Conservation (phyloP, 53 echinoderm and acorn worm genomes). For the Echinarachnius parma region DNA sequence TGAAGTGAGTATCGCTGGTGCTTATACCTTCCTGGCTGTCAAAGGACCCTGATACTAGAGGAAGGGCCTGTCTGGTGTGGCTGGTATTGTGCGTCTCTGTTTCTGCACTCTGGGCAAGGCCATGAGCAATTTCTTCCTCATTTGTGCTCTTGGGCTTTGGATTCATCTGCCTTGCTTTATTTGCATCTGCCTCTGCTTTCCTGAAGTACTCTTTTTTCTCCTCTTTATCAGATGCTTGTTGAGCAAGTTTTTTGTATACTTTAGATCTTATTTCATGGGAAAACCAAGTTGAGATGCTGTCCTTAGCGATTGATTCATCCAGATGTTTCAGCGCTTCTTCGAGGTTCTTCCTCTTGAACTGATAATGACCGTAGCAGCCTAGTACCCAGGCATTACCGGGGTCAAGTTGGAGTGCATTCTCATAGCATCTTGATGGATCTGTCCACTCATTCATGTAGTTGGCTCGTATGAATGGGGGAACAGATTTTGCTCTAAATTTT, state of each 20-base stretch:
- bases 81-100: not conserved
- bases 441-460: slow-evolving; percentile 4
- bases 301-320: slow-evolving; percentile 11
- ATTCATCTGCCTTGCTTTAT: not conserved
- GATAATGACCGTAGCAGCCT: slow-evolving; percentile 3
- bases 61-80: not conserved
- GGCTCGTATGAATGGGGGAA: not conserved
- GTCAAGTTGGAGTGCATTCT: slow-evolving; percentile 21
- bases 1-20: slow-evolving; percentile 2
- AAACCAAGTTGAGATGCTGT: slow-evolving; percentile 21
- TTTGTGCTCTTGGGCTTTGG: not conserved
- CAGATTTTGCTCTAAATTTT: not conserved
- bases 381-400: slow-evolving; percentile 22
- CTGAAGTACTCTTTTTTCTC: not conserved
- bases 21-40: slow-evolving; percentile 15
- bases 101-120: not conserved
- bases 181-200: not conserved
- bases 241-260: not conserved
- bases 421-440: slow-evolving; percentile 5
- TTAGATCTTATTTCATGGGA: not conserved
- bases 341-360: not conserved
- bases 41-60: not conserved
- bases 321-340: not conserved
- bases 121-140: not conserved
- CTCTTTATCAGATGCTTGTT: not conserved